Evolutionary conservation across 2,888 invertebrate genomes (phyloP).

Genomic region (Sussaba pulchella): DNA sequence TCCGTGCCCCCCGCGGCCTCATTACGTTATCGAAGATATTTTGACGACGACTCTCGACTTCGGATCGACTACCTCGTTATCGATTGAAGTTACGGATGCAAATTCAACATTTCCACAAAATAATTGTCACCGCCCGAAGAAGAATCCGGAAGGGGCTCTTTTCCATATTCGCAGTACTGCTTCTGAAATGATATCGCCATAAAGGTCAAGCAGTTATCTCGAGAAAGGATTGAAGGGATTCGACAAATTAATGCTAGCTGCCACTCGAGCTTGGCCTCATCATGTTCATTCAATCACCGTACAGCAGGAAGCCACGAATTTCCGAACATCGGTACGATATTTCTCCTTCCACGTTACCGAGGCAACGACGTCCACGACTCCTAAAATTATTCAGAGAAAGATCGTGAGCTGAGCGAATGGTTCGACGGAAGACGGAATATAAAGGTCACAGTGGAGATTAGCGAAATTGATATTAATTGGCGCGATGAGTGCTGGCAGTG

Average conservation of each 20-base stretch:
- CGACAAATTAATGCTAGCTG: conserved; percentile 38
- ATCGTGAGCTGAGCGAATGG: background rate
- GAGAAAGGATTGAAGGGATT: background rate
- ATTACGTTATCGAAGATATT: conserved; percentile 10
- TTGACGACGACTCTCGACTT: background rate
- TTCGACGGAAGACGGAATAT: conserved; percentile 14
- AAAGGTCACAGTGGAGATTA: conserved; percentile 47
- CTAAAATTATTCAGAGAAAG: conserved; percentile 38
- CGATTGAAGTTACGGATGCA: background rate
- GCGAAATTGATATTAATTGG: conserved; percentile 68
- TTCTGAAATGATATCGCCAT: background rate
- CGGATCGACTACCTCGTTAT: conserved; percentile 1
- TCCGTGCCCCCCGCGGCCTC: background rate
- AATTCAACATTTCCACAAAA: conserved; percentile 1
- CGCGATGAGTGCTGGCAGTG: conserved; percentile 57
- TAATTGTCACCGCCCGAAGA: background rate
- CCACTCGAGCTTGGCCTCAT: conserved; percentile 20
- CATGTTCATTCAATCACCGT: conserved; percentile 23
- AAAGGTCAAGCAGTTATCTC: background rate
- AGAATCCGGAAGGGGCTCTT: too few species aligned
- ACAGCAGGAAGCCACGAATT: conserved; percentile 8
- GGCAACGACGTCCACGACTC: conserved; percentile 4
- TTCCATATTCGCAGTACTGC: background rate
- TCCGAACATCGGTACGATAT: conserved; percentile 9
- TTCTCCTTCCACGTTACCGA: conserved; percentile 32